Evolutionary conservation across 2,113 vertebrate species (phyloP), one percentile per base, ranked within the genome.

Genomic region (Atractosteus spatula): DNA sequence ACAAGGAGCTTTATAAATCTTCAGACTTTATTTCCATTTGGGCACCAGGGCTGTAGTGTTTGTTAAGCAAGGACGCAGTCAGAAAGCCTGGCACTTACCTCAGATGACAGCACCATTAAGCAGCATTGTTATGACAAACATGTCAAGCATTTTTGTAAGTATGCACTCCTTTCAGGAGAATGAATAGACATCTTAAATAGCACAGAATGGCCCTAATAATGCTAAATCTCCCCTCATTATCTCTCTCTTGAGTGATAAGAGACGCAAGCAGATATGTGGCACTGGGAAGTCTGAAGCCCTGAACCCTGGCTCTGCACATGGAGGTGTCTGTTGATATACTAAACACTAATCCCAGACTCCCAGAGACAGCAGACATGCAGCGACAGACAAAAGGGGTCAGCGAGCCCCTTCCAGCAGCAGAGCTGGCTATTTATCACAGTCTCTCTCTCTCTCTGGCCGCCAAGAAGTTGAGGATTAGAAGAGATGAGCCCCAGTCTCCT

Each of bases 191-290:
- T 80, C 67, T 7, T 43, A 62, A 47, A 84, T 85, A 82, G 79
- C 77, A 73, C 77, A 84, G 57, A 83, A 82, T 88, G 82, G 85
- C 74, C 72, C 78, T 88, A 91, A 91, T 89, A 79, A 85, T 80
- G 75, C 62, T 71, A 89, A 90, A 88, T 89, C 81, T 85, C 77
- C 78, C 81, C 84, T 76, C 72, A 88, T 90, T 91, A 90, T 88
- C 78, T 88, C 73, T 79, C 66, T 82, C 69, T 62, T 78, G 77
- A 85, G 81, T 78, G 82, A 87, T 83, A 81, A 74, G 75, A 72
- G 66, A 75, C 66, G 55, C 72, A 1, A 3, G 44, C 70, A 55
- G 61, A 69, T 17, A 5, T 51, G 47, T 51, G 17, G 2, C 16
- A 63, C 74, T 65, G 14, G 59, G 69, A 54, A 64, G 55, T 62